Evolutionary conservation across 2,113 vertebrate species (phyloP), one percentile per base, ranked within the genome.

Genomic region (Hiodon tergisus): DNA sequence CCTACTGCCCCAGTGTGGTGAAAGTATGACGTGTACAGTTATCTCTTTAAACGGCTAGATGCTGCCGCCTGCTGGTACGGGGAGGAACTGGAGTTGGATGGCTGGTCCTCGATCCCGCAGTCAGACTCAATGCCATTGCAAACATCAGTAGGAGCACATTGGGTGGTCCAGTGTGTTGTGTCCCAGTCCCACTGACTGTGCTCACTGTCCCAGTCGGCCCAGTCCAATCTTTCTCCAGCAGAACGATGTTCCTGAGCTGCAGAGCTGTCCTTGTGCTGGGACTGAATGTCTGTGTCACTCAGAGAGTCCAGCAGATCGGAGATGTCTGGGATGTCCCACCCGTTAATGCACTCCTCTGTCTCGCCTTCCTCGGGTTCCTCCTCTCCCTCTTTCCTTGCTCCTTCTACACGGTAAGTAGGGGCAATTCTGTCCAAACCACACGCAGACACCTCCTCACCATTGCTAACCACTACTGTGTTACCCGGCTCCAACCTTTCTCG

Each of bases 271-370:
- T 16, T 14, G 5, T 11, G 58, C 14, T 48, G 58, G 10, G 51
- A 7, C 3, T 52, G 31, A 14, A 59, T 11, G 14, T 87, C 88
- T 1, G 69, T 71, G 2, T 88, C 82, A 17, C 78, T 81, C 48
- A 87, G 69, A 3, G 87, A 86, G 67, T 89, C 89, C 73, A 92
- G 81, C 67, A 91, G 81, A 73, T 91, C 86, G 7, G 90, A 90
- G 69, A 91, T 90, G 81, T 91, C 91, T 69, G 90, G 88, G 72
- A 92, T 88, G 16, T 92, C 90, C 91, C 89, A 92, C 1, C 89
- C 89, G 1, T 76, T 58, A 5, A 9, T 5, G 5, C 11, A 4
- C 4, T 11, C 57, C 17, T 54, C 50, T 46, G 14, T 48, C 16
- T 4, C 57, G 53, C 47, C 16, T 46, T 13, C 67, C n/a, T 54